Conservation (phyloP, 2,888 invertebrate genomes). For the Salticus scenicus region DNA sequence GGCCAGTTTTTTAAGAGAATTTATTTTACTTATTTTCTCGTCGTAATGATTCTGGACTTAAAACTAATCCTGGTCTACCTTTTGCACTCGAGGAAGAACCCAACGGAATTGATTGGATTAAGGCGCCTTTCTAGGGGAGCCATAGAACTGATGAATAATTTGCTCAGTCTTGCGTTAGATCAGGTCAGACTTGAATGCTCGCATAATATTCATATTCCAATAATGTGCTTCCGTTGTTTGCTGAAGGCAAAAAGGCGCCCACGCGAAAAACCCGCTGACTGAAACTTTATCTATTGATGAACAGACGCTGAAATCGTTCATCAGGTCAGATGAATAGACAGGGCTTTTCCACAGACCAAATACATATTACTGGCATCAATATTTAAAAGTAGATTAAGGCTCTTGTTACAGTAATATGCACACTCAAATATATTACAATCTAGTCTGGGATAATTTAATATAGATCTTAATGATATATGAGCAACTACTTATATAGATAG, state of each 20-base stretch:
- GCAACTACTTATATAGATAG: too few relatives aligned
- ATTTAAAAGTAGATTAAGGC: not conserved
- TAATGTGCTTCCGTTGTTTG: slow-evolving; percentile 12
- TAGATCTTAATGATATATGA: not conserved
- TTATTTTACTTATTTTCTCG: not conserved
- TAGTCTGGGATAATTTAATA: too few relatives aligned
- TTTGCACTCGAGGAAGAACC: slow-evolving; percentile 5
- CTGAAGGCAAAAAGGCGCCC: slow-evolving; percentile 5
- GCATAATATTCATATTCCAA: slow-evolving; percentile 17
- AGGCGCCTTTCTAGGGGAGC: not conserved
- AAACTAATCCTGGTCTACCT: not conserved
- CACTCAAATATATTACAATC: not conserved
- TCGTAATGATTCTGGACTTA: not conserved
- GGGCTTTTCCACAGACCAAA: not conserved
- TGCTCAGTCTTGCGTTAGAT: slow-evolving; percentile 8
- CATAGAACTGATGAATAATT: slow-evolving; percentile 19
- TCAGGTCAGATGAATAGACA: slow-evolving; percentile 5
- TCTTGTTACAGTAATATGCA: not conserved
- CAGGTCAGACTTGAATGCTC: slow-evolving; percentile 4
- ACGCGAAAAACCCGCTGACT: not conserved
- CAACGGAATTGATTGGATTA: slow-evolving; percentile 25
- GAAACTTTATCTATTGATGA: slow-evolving; percentile 4
- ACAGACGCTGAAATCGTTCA: not conserved
- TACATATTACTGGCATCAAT: not conserved
- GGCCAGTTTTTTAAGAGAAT: not conserved